Conservation (phyloP, 2,113 vertebrate genomes). For the Tragelaphus strepsiceros region DNA sequence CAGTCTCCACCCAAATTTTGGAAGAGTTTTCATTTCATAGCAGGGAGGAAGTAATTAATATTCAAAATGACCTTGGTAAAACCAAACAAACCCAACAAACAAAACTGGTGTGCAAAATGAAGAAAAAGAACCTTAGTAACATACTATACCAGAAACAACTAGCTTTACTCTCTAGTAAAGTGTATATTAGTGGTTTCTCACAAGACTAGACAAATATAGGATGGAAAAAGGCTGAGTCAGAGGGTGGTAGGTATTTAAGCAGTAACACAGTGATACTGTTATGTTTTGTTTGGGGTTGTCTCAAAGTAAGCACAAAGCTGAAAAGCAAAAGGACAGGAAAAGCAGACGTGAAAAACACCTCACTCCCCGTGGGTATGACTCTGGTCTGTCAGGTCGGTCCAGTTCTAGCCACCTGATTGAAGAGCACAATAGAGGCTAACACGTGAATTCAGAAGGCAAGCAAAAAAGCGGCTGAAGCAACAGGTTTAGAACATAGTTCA, state of each 20-base stretch:
- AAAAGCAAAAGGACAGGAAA: not conserved
- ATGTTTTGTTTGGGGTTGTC: not conserved
- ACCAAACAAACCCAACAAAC: not conserved
- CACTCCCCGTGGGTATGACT: not conserved
- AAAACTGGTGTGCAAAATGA: not conserved
- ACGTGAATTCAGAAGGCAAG: not conserved
- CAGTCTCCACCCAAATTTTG: constrained; percentile 11
- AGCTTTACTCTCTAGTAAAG: not conserved
- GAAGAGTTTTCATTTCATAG: not conserved
- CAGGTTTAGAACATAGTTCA: not conserved
- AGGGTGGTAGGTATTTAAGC: not conserved
- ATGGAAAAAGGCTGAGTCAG: not conserved
- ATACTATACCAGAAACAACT: not conserved
- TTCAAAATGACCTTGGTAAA: constrained; percentile 31
- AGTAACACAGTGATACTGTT: not conserved
- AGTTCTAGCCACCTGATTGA: not conserved
- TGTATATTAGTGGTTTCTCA: not conserved
- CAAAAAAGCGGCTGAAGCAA: not conserved
- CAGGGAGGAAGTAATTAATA: constrained; percentile 26
- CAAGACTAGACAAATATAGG: not conserved
- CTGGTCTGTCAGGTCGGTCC: not conserved
- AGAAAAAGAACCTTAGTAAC: not conserved
- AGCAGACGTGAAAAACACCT: not conserved
- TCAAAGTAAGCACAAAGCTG: not conserved
- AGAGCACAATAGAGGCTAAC: not conserved